A percentile compares a stretch with the other conserved stretches of the same genome.
These are phyloP conservation scores for Bubo scandiacus DNA, from an alignment of 2,113 vertebrate species.

Conservation along the genomic window DNA sequence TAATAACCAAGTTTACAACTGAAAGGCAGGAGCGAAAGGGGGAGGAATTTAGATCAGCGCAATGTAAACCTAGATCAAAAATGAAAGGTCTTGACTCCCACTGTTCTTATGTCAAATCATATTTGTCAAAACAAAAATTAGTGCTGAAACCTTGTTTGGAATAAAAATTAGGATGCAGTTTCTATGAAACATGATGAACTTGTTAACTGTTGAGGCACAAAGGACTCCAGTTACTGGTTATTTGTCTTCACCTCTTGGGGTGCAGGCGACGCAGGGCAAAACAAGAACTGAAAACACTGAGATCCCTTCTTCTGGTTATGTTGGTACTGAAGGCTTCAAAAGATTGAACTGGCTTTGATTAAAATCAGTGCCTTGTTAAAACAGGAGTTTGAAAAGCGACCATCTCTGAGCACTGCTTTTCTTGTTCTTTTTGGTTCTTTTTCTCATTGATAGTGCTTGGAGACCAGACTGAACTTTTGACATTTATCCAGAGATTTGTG, in stretches of 20 bases:
- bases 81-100: conserved; percentile 62
- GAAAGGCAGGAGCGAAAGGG: conserved; percentile 44
- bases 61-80: conserved; percentile 58
- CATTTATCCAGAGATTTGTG: neutral
- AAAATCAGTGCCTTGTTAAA: neutral
- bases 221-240: neutral
- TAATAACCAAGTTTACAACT: conserved; percentile 38
- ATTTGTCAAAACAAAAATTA: conserved; percentile 67
- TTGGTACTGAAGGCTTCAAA: neutral
- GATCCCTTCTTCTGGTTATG: neutral
- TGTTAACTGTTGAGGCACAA: neutral
- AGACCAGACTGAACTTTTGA: neutral
- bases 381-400: neutral
- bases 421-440: neutral
- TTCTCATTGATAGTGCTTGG: neutral
- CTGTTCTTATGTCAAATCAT: conserved; percentile 45
- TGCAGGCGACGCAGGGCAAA: neutral
- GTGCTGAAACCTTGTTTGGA: conserved; percentile 45
- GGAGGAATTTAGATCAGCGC: conserved; percentile 52
- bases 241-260: neutral
- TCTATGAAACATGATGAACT: neutral
- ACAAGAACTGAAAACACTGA: neutral
- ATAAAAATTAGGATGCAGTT: conserved; percentile 42
- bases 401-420: neutral
- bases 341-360: neutral